Conservation (phyloP, 2,888 invertebrate species). For the Phengaris alcon region DNA sequence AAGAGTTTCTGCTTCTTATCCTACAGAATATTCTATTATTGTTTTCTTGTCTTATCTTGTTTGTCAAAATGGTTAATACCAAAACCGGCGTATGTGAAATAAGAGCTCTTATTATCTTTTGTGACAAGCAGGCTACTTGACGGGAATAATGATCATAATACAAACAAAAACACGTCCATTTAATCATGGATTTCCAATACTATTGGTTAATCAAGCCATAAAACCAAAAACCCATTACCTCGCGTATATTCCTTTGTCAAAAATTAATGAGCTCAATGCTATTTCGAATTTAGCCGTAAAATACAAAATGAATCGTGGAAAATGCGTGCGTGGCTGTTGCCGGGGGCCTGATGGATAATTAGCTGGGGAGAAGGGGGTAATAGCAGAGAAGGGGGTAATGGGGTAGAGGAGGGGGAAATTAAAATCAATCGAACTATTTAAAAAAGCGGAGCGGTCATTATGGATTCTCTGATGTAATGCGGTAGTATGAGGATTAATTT, state of each 20-base stretch:
- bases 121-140: too few species aligned
- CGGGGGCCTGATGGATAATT: not conserved
- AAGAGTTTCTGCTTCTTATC: too few species aligned
- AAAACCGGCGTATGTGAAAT: too few species aligned
- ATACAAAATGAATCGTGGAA: slow-evolving; percentile 22
- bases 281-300: slow-evolving; percentile 27
- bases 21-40: too few species aligned
- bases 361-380: not conserved
- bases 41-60: too few species aligned
- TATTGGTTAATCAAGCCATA: slow-evolving; percentile 5
- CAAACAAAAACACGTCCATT: slow-evolving; percentile 1
- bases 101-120: too few species aligned
- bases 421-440: slow-evolving; percentile 25
- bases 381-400: not conserved
- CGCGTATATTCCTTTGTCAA: slow-evolving; percentile 25
- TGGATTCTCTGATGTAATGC: not conserved
- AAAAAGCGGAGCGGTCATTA: slow-evolving; percentile 1
- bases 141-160: not conserved
- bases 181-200: slow-evolving; percentile 4
- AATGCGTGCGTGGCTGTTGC: slow-evolving; percentile 23
- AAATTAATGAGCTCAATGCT: slow-evolving; percentile 28
- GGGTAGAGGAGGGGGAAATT: not conserved
- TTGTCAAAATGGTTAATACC: too few species aligned
- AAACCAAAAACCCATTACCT: slow-evolving; percentile 13
- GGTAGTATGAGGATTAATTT: too few species aligned